Evolutionary conservation across 2,888 invertebrate species (phyloP).

Genomic region (Itoplectis maculator): DNA sequence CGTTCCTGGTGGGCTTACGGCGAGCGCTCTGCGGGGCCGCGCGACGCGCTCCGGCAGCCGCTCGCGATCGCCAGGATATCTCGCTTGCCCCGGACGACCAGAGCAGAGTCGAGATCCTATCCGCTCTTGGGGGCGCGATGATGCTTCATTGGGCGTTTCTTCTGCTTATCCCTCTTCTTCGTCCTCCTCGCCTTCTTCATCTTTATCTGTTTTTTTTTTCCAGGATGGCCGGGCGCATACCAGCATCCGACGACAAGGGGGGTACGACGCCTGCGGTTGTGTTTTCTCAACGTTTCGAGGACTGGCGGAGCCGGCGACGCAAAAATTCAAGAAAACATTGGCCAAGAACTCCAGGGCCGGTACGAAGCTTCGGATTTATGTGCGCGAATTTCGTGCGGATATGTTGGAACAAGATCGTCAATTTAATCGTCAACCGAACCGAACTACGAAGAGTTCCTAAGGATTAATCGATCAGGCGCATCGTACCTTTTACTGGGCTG

Average conservation of each 20-base stretch:
- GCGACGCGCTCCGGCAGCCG: conserved; percentile 36
- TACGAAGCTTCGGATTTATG: background rate
- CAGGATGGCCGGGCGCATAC: background rate
- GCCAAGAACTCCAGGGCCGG: background rate
- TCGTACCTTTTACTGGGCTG: background rate
- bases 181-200: conserved; percentile 13
- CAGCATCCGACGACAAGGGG: conserved; percentile 9
- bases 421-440: too few relatives aligned
- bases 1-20: conserved; percentile 75
- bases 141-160: conserved; percentile 64
- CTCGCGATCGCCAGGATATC: conserved; percentile 60
- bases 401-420: background rate
- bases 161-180: conserved; percentile 37
- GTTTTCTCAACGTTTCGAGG: background rate
- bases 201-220: conserved; percentile 26
- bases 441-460: background rate
- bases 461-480: background rate
- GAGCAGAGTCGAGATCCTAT: conserved; percentile 55
- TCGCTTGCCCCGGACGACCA: conserved; percentile 38
- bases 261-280: conserved; percentile 5
- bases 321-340: conserved; percentile 2
- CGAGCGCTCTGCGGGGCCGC: conserved; percentile 37
- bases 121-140: conserved; percentile 53
- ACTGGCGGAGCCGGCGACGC: background rate
- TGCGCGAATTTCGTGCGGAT: background rate